Base-by-base conservation (phyloP, 1,140 invertebrate species). In the Saxidomus purpurata region DNA sequence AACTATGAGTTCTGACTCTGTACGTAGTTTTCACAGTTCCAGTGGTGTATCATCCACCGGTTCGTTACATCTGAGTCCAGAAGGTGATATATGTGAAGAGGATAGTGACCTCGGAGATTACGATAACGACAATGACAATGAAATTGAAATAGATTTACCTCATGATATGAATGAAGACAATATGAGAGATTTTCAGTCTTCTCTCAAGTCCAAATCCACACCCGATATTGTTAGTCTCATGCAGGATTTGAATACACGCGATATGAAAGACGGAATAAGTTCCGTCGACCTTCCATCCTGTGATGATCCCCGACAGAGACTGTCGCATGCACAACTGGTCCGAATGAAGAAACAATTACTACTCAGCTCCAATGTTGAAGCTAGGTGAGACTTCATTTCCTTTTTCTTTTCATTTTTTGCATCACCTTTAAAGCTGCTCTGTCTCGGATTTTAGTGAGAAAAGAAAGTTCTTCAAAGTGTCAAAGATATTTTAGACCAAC, bases 11-110 rank as follows among this genome's bases (percentile, higher is more conserved):
- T 94, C 95, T 13, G 96, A 96, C 90, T 96, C 96, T 49, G 87
- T 95, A 9, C 89, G 93, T 67, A 95, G 95, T 71, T 92, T 96
- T 40, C 95, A 95, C 83, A 96, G 96, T 91, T 96, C 96, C 31
- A 97, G 96, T 92, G 96, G 96, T 49, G 96, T 96, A 55, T 96
- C 96, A 85, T 97, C 96, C n/a, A 96, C 96, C 19, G 96, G 95
- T 15, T 96, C 96, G 22, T 93, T 96, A 17, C 96, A 96, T 84
- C 91, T 96, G 28, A 96, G 95, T 88, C 95, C 95, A 6, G 95
- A 95, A 11, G 95, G 93, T 81, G 95, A 96, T 81, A 93, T 93
- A 77, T 92, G 87, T 91, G 94, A 94, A 80, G 93, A 94, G 36
- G 28, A 85, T 61, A 87, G 63, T 88, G 91, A 93, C 55, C 74